Evolutionary conservation across 2,113 vertebrate species (phyloP), one percentile per base, ranked within the genome.

Genomic region (Ctenodactylus gundi): DNA sequence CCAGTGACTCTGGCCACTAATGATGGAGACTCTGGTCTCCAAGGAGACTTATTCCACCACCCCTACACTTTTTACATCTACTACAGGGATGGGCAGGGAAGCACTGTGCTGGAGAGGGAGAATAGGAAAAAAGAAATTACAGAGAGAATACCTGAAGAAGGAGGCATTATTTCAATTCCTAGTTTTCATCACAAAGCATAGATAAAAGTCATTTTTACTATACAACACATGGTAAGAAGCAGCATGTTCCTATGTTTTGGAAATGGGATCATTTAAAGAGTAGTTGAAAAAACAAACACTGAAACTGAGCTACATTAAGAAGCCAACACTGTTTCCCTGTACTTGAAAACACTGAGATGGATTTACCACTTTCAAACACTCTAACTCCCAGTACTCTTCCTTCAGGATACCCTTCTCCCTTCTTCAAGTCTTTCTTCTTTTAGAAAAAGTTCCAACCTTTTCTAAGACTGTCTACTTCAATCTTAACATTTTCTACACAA

Each of bases 391-490:
- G 46, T 58, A 44, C 36, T 97, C 60, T 81, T 82, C 73, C 77
- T 75, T 49, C 75, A 11, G 44, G 46, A 92, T 58, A 21, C 27
- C 27, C 34, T 73, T 58, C 23, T 85, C 49, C 84, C n/a, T 68
- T 88, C 65, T 82, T 60, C 77, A 85, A 82, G 75, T 55, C 31
- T 85, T 76, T 60, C 31, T 89, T 68, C 75, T 90, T 81, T 80
- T 46, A 25, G 76, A 81, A 91, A 75, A 86, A 94, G 64, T 93
- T 44, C 39, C 88, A 92, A 41, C 34, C 10, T 82, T 85, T 94
- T 88, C 77, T 77, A 29, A 96, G 72, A 97, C 49, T 65, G 14
- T 82, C 77, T 93, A 85, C 17, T 64, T 44, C 77, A 36, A 78
- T 29, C 49, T 85, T 93, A 60, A n/a, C 44, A 2, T 78, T 91